Percentiles rank a stretch among this genome's conserved stretches.
These are phyloP conservation scores for Takifugu bimaculatus DNA, from an alignment of 2,113 vertebrate genomes.

Conservation along the genomic window DNA sequence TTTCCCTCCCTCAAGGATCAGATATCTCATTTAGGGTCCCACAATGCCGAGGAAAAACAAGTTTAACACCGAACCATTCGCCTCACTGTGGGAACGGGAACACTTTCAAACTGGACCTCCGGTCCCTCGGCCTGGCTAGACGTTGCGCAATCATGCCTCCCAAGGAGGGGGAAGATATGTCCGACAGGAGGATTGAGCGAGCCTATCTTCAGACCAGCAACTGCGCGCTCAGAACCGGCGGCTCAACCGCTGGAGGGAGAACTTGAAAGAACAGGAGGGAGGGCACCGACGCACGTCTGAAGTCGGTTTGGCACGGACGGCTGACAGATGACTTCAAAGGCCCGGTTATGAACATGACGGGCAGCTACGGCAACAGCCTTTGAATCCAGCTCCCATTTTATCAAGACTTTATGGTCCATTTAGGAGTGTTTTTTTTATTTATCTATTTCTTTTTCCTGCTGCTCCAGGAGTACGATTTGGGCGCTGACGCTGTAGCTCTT, in stretches of 20 bases:
- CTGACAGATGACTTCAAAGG: slow-evolving; percentile 72
- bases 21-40: slow-evolving; percentile 32
- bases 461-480: slow-evolving; percentile 55
- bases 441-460: slow-evolving; percentile 17
- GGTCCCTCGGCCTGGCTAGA: slow-evolving; percentile 58
- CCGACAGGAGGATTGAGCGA: slow-evolving; percentile 57
- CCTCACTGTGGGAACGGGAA: slow-evolving; percentile 26
- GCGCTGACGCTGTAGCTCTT: slow-evolving; percentile 48
- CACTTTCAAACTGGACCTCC: slow-evolving; percentile 36
- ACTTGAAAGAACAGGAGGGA: slow-evolving; percentile 71
- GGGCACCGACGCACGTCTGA: slow-evolving; percentile 58
- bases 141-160: slow-evolving; percentile 51
- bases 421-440: slow-evolving; percentile 34
- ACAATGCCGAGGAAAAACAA: slow-evolving; percentile 7
- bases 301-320: slow-evolving; percentile 62
- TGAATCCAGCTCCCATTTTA: slow-evolving; percentile 55
- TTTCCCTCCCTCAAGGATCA: slow-evolving; percentile 22
- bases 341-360: slow-evolving; percentile 69
- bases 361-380: slow-evolving; percentile 53
- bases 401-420: slow-evolving; percentile 67
- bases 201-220: slow-evolving; percentile 69
- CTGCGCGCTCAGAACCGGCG: slow-evolving; percentile 60
- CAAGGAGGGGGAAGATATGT: slow-evolving; percentile 48
- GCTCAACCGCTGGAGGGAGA: slow-evolving; percentile 64
- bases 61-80: background rate